Base-by-base conservation (phyloP, 2,888 invertebrate genomes). In the Caenorhabditis plicata region DNA sequence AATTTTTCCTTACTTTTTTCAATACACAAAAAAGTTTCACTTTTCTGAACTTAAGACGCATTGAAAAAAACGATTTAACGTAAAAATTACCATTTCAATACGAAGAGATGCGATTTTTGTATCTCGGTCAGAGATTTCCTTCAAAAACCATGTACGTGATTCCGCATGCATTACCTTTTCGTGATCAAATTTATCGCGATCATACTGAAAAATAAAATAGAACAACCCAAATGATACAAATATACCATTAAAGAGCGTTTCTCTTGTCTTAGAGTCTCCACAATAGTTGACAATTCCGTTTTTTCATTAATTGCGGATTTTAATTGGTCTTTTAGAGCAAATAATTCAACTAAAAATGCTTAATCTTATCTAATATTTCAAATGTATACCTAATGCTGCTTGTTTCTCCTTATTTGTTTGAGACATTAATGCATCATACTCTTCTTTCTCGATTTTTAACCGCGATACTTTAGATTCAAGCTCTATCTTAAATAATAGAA, bases 81-180 rank as follows among this genome's bases (percentile, higher is more conserved):
- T n/a, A 29, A 8, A 32, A 29, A 11, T 15, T 27, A 72, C 71
- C 36, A 65, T 49, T 39, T 74, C 68, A 9, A 76, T 32, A 5
- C 68, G 52, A n/a, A 75, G 42, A n/a, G 54, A 45, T 8, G 71
- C 58, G 5, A 75, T 60, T 35, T 56, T 62, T 33, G 53, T 64
- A 45, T 76, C 75, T 7, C 71, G 48, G 13, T 73, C 68, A 1
- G 66, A 46, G 8, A 75, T 52, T 50, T 76, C 76, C 9, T 71
- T 61, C 51, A 64, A 49, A 13, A 64, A 43, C 65, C 65, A 69
- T 19, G 42, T 56, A 39, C 52, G 60, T 22, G 64, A 49, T 27
- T 69, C 65, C 11, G 48, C 55, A 29, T 55, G 45, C 20, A 69
- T 27, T 23, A 46, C 40, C 0, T 47, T 50, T 32, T 66, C 65